Conservation (phyloP, 2,113 vertebrate genomes). For the Crotalus tigris region DNA sequence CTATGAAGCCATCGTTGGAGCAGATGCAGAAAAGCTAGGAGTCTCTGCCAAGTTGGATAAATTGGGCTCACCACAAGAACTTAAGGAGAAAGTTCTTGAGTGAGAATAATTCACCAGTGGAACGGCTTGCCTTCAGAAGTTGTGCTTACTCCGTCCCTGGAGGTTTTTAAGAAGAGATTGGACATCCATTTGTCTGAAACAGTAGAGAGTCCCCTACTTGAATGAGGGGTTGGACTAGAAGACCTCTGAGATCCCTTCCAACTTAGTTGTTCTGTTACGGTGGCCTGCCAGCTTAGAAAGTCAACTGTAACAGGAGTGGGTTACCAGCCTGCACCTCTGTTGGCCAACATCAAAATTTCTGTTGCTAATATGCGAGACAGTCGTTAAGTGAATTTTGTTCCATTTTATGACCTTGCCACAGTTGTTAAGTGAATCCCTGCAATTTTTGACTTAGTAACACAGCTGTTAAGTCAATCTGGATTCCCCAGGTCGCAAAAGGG, state of each 20-base stretch:
- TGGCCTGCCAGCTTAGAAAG: neutral
- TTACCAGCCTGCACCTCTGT: neutral
- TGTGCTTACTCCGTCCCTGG: neutral
- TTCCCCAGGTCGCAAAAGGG: too few relatives aligned
- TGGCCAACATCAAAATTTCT: neutral
- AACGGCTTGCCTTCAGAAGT: neutral
- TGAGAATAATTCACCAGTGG: neutral
- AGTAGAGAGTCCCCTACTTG: neutral
- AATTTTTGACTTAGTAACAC: too few relatives aligned
- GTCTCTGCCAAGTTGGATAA: neutral
- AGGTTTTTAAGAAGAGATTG: neutral
- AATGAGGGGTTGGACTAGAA: neutral
- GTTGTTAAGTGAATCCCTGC: too few relatives aligned
- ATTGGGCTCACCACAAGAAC: neutral
- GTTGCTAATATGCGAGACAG: too few relatives aligned
- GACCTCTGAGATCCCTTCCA: neutral
- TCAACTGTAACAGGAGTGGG: neutral
- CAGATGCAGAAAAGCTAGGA: neutral
- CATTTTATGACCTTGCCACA: too few relatives aligned
- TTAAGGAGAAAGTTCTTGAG: neutral
- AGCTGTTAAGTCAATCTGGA: too few relatives aligned
- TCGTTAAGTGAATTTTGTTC: too few relatives aligned
- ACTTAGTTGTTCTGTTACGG: neutral
- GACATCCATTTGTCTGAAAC: neutral
- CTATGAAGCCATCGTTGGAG: neutral